A percentile compares a stretch with the other conserved stretches of the same genome.
Conservation (phyloP, 2,113 vertebrate species). For the Diadophis punctatus region DNA sequence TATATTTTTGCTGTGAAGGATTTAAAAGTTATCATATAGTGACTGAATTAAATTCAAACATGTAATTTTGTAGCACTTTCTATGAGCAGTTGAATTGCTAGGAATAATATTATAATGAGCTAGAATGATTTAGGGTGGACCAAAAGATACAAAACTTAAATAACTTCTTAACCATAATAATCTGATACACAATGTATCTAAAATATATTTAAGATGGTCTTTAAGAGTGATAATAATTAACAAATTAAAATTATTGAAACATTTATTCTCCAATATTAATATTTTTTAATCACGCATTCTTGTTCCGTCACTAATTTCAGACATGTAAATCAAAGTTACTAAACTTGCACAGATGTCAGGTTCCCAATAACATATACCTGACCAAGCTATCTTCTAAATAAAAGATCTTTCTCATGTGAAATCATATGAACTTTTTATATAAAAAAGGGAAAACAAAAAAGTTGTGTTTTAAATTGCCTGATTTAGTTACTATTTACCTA, state of each 20-base stretch:
- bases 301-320: background rate
- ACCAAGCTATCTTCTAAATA: background rate
- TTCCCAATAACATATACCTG: background rate
- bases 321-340: background rate
- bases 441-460: background rate
- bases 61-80: background rate
- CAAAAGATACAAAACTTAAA: background rate
- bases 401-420: background rate
- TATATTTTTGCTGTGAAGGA: background rate
- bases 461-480: background rate
- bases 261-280: background rate
- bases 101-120: too few relatives aligned
- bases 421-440: background rate
- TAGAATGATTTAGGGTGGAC: background rate
- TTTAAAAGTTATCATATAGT: background rate
- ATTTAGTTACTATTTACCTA: background rate
- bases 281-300: background rate
- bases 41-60: background rate
- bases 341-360: background rate
- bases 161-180: background rate
- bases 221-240: background rate
- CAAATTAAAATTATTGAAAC: background rate
- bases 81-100: background rate
- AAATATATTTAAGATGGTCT: background rate
- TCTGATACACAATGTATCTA: background rate